A percentile compares a stretch with the other conserved stretches of the same genome.
Evolutionary conservation across 2,797 vertebrate species (phyloP).

Genomic region (Melanitta fusca): DNA sequence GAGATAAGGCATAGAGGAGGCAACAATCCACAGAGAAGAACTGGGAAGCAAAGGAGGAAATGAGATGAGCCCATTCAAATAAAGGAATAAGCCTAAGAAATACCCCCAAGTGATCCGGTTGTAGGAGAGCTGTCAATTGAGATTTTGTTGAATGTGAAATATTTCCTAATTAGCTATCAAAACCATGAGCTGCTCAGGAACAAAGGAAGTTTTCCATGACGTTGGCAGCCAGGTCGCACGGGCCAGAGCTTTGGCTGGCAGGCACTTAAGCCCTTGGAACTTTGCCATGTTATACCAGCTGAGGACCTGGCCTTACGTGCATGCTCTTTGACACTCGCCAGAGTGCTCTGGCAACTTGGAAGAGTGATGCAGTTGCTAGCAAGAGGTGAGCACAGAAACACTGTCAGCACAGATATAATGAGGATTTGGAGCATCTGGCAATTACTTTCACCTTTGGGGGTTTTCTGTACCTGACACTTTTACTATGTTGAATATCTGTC

Average conservation of each 20-base stretch:
- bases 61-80: neutral
- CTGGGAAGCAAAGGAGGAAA: neutral
- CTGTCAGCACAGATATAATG: neutral
- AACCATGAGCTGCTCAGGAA: neutral
- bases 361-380: neutral
- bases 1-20: neutral
- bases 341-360: neutral
- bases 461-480: neutral
- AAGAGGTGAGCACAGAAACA: neutral
- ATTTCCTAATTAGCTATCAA: slow-evolving; percentile 4
- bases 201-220: neutral
- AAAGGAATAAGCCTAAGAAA: slow-evolving; percentile 9
- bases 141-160: neutral
- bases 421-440: neutral
- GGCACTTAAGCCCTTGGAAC: neutral
- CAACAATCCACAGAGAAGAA: neutral
- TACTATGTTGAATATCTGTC: neutral
- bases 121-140: neutral
- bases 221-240: neutral
- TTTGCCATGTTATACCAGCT: neutral
- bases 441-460: neutral
- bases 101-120: neutral
- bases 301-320: neutral
- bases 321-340: neutral
- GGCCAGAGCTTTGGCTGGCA: neutral